Evolutionary conservation across 1,140 invertebrate genomes (phyloP).

Genomic region (Tachypleus tridentatus): DNA sequence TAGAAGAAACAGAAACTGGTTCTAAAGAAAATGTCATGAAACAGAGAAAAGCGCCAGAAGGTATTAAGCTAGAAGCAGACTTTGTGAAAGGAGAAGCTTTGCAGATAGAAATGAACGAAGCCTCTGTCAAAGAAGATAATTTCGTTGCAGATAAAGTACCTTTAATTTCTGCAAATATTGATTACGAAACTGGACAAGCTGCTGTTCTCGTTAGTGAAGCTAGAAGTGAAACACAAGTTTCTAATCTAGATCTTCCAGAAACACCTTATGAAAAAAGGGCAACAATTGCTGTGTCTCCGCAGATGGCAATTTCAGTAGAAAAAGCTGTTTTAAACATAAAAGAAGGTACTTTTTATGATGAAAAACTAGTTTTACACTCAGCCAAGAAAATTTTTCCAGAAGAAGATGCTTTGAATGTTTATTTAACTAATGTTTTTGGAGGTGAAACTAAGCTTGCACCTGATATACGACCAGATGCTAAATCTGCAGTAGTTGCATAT

Average conservation of each 20-base stretch:
- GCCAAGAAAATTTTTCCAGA: no score
- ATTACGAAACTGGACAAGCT: no score
- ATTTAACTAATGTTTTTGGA: no score
- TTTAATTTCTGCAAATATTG: no score
- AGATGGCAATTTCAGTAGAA: not conserved
- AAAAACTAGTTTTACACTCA: no score
- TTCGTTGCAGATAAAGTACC: no score
- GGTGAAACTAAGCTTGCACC: constrained; percentile 10
- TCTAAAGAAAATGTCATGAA: constrained; percentile 43
- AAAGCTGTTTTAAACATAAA: not conserved
- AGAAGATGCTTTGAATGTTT: no score
- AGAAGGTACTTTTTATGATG: not conserved
- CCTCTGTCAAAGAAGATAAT: constrained; percentile 9
- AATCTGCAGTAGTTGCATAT: constrained; percentile 1
- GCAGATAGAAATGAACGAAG: constrained; percentile 6
- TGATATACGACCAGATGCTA: not conserved
- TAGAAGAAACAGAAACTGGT: constrained; percentile 40
- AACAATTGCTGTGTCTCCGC: not conserved
- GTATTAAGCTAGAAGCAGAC: constrained; percentile 6
- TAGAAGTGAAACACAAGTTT: no score
- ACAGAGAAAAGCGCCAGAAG: constrained; percentile 8
- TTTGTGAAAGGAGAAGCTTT: constrained; percentile 15
- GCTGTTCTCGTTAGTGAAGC: no score
- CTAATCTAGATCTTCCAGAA: no score
- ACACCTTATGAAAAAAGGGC: no score